phyloP scores from a whole-genome alignment of 2,888 invertebrate genomes.

The Xanthorhoe spadicearia region DNA sequence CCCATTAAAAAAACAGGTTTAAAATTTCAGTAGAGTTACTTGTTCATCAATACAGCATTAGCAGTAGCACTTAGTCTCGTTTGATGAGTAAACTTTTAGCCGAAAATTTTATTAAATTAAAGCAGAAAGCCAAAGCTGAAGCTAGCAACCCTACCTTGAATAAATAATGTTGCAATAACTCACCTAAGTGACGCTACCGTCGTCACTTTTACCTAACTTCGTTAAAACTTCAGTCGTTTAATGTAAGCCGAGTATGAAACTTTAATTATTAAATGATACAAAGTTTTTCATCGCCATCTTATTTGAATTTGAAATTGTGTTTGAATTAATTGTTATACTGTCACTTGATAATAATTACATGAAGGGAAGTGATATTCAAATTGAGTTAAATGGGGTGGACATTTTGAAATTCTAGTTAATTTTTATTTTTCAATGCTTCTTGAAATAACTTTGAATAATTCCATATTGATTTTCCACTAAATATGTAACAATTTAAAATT shows the following conservation, averaged over 20 bases:
- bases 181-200: conserved; percentile 33
- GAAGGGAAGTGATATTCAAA: no score
- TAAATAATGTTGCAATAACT: conserved; percentile 41
- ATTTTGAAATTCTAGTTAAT: no score
- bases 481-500: no score
- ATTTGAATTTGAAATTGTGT: conserved; percentile 27
- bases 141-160: conserved; percentile 30
- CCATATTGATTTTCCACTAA: no score
- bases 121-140: conserved; percentile 2
- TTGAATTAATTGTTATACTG: conserved; percentile 2
- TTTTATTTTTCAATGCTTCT: no score
- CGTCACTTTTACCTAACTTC: conserved; percentile 37
- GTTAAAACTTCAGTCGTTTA: conserved; percentile 39
- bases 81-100: neutral
- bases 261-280: conserved; percentile 33
- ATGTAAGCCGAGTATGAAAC: conserved; percentile 30
- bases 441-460: no score
- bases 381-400: no score
- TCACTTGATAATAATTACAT: neutral
- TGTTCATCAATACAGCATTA: neutral
- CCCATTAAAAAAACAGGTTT: no score
- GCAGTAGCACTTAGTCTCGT: neutral
- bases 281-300: conserved; percentile 26
- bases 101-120: neutral
- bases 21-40: neutral